Conservation (phyloP, 2,888 invertebrate species). For the Rotaria sp. region DNA sequence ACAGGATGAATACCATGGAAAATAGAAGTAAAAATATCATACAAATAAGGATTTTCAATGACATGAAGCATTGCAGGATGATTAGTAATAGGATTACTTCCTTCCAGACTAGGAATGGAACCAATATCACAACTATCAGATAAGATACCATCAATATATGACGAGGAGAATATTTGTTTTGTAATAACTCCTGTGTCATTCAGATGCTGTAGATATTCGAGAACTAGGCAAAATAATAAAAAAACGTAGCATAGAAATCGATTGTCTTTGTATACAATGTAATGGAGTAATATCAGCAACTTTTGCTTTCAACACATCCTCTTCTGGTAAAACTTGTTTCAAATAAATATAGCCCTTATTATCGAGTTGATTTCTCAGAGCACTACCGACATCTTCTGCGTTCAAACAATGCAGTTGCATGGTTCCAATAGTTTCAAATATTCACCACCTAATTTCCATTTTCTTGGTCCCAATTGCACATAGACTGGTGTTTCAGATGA, state of each 20-base stretch:
- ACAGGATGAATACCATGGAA: conserved; percentile 39
- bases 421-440: conserved; percentile 45
- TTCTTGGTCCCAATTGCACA: conserved; percentile 45
- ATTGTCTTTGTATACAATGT: background rate
- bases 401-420: conserved; percentile 45
- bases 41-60: conserved; percentile 45
- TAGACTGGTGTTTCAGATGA: conserved; percentile 33
- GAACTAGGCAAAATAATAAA: conserved; percentile 38
- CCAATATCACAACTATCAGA: conserved; percentile 47
- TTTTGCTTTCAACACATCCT: conserved; percentile 46
- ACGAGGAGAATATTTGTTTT: conserved; percentile 44
- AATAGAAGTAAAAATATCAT: background rate
- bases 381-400: conserved; percentile 42
- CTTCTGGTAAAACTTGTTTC: conserved; percentile 45
- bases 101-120: conserved; percentile 48
- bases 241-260: no score
- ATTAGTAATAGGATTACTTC: conserved; percentile 46
- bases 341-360: conserved; percentile 47
- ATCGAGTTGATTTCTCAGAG: conserved; percentile 44
- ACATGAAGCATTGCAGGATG: conserved; percentile 44
- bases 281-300: conserved; percentile 41
- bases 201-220: conserved; percentile 44
- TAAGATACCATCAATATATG: conserved; percentile 45
- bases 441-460: conserved; percentile 45
- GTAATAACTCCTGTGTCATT: conserved; percentile 42